phyloP scores from a whole-genome alignment of 2,113 vertebrate species.

The Bagarius yarrelli region DNA sequence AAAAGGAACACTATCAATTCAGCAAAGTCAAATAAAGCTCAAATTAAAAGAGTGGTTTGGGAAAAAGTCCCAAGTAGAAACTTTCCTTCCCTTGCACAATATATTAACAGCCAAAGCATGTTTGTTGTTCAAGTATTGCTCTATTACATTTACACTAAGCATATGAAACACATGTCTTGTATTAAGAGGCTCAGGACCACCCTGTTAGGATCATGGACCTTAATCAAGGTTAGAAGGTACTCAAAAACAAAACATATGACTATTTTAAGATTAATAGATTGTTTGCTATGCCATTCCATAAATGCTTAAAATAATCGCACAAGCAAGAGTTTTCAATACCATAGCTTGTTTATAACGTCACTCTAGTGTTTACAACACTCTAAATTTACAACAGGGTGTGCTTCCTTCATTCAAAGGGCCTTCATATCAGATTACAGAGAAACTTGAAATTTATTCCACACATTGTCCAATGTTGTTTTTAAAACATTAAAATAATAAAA shows the following conservation, averaged over 20 bases:
- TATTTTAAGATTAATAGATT: not conserved
- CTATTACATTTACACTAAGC: not conserved
- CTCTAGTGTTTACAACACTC: too few species aligned
- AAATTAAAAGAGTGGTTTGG: slow-evolving; percentile 4
- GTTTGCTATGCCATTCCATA: not conserved
- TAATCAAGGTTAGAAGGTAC: not conserved
- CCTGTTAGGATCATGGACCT: not conserved
- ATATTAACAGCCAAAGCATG: not conserved
- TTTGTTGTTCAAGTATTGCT: not conserved
- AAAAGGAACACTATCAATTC: slow-evolving; percentile 3
- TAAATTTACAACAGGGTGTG: too few species aligned
- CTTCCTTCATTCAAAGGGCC: too few species aligned
- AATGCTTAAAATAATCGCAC: not conserved
- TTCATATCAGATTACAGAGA: too few species aligned
- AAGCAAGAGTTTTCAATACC: not conserved
- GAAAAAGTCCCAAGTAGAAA: not conserved
- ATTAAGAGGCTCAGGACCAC: not conserved
- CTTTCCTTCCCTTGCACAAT: not conserved
- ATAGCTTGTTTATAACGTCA: too few species aligned
- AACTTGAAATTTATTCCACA: too few species aligned
- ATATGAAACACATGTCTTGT: not conserved
- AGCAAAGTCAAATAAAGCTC: not conserved
- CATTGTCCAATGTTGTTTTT: too few species aligned
- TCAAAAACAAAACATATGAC: not conserved
- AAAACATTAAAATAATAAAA: too few species aligned